These are phyloP conservation scores for Spodoptera exigua DNA, from an alignment of 2,888 invertebrate species.

Conservation along the genomic window DNA sequence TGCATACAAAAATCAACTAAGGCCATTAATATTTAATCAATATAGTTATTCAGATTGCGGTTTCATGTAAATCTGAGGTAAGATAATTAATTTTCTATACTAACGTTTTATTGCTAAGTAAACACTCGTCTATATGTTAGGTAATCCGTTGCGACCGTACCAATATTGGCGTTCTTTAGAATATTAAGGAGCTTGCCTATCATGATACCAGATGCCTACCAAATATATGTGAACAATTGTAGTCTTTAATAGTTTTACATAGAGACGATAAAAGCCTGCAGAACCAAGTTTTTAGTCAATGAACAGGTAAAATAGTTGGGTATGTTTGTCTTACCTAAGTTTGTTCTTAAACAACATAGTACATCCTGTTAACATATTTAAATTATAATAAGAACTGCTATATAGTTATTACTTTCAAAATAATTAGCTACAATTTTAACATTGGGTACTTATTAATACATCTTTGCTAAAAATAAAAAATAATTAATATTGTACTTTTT, in stretches of 20 bases:
- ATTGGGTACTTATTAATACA: too few relatives aligned
- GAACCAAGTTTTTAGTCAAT: conserved; percentile 15
- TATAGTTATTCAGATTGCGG: too few relatives aligned
- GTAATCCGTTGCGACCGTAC: conserved; percentile 6
- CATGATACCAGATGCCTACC: conserved; percentile 3
- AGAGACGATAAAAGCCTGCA: conserved; percentile 28
- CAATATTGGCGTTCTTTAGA: conserved; percentile 32
- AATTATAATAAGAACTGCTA: conserved; percentile 46
- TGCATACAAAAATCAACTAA: too few relatives aligned
- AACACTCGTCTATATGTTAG: conserved; percentile 26
- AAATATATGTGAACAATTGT: conserved; percentile 9
- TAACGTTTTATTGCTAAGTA: conserved; percentile 16
- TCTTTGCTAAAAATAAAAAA: too few relatives aligned
- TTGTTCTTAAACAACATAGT: conserved; percentile 47
- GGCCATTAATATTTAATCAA: too few relatives aligned
- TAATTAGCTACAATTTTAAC: too few relatives aligned
- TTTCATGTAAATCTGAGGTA: too few relatives aligned
- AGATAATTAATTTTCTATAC: conserved; percentile 18
- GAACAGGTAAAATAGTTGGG: conserved; percentile 22
- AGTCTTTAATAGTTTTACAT: conserved; percentile 19
- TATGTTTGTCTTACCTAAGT: conserved; percentile 47
- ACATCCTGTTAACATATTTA: conserved; percentile 77
- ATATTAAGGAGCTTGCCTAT: conserved; percentile 13
- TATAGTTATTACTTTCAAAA: neutral
- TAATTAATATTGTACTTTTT: too few relatives aligned